Percentiles rank a stretch among this genome's conserved stretches.
These are phyloP conservation scores for Neosilurus hyrtlii DNA, from an alignment of 2,797 vertebrate species.

Conservation along the genomic window DNA sequence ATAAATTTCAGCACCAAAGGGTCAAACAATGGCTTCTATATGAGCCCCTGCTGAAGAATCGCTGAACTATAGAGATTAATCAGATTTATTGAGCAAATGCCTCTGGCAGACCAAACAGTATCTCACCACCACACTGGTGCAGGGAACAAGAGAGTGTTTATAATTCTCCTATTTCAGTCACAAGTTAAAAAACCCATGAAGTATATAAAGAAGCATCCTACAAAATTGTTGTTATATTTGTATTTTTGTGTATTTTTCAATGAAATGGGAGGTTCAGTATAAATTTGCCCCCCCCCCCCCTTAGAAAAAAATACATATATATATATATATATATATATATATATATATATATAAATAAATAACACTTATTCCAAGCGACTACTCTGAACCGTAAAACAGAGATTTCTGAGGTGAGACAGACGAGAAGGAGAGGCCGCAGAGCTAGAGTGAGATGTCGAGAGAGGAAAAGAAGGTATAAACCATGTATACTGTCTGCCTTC, in stretches of 20 bases:
- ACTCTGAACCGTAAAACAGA: too few relatives aligned
- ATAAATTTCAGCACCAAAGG: constrained; percentile 42
- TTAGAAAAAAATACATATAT: too few relatives aligned
- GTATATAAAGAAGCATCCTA: not conserved
- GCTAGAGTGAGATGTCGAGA: too few relatives aligned
- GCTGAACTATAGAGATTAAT: constrained; percentile 48
- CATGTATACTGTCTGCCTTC: too few relatives aligned
- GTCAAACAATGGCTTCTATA: constrained; percentile 52
- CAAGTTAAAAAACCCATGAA: not conserved
- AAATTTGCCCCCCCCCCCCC: too few relatives aligned
- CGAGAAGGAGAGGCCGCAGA: too few relatives aligned
- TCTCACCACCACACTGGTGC: not conserved
- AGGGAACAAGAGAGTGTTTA: not conserved
- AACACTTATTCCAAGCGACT: too few relatives aligned
- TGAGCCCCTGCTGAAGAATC: constrained; percentile 39
- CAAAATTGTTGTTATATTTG: not conserved
- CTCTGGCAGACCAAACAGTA: constrained; percentile 13
- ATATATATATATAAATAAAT: too few relatives aligned
- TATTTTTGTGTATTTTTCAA: not conserved
- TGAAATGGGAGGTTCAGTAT: not conserved
- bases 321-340: too few relatives aligned
- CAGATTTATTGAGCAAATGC: constrained; percentile 43
- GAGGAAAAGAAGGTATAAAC: too few relatives aligned
- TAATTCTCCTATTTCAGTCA: not conserved
- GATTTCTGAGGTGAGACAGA: too few relatives aligned